These are phyloP conservation scores for Spilogale gracilis DNA, from an alignment of 2,113 vertebrate species.

Conservation along the genomic window DNA sequence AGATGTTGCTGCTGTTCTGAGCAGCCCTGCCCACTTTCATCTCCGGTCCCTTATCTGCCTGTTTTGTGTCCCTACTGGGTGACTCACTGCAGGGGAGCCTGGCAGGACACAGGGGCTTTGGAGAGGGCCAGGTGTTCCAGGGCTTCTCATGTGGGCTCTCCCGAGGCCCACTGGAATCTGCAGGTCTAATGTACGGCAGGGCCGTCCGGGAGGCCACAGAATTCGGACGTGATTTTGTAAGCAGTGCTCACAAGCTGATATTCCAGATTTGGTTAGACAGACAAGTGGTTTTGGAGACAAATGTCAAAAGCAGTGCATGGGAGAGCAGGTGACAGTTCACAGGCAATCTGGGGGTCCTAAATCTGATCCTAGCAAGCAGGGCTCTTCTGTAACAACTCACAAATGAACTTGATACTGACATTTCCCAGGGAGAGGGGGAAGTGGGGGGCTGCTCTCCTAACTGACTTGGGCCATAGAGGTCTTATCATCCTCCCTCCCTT, in stretches of 20 bases:
- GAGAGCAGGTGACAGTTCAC: slow-evolving; percentile 5
- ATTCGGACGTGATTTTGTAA: background rate
- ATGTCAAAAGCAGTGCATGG: slow-evolving; percentile 8
- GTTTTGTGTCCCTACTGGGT: background rate
- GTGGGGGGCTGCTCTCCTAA: background rate
- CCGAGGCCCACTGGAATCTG: background rate
- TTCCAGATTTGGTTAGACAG: slow-evolving; percentile 47
- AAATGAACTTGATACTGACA: background rate
- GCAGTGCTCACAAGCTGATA: slow-evolving; percentile 17
- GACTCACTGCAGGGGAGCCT: background rate
- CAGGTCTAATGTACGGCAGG: background rate
- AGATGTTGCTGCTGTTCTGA: background rate
- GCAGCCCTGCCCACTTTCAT: background rate
- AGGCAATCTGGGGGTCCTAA: slow-evolving; percentile 20
- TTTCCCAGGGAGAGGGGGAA: background rate
- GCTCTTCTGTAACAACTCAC: slow-evolving; percentile 33
- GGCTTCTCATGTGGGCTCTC: too few species aligned
- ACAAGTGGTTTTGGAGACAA: slow-evolving; percentile 21
- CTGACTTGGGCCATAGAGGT: fast-evolving
- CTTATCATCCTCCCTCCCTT: background rate
- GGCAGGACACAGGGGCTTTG: background rate
- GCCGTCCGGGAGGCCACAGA: background rate
- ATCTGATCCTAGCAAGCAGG: background rate
- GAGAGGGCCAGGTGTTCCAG: fast-evolving
- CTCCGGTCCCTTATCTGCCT: background rate